A percentile compares a stretch with the other conserved stretches of the same genome.
Conservation (phyloP, 2,888 invertebrate species). For the Leptogaster cylindrica region DNA sequence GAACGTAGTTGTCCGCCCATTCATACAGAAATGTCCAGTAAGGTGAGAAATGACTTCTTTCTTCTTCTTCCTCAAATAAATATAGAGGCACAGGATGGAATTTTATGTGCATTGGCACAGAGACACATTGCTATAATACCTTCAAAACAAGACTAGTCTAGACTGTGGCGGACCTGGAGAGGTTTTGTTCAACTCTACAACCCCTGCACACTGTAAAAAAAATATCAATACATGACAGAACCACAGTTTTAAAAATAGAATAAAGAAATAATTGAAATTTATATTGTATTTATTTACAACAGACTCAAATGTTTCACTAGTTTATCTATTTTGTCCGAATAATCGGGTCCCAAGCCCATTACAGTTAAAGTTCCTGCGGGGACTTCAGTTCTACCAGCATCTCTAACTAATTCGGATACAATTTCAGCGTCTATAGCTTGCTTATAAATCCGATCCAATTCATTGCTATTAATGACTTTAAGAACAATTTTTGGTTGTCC, state of each 20-base stretch:
- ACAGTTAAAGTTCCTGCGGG: constrained; percentile 72
- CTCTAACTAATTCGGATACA: constrained; percentile 67
- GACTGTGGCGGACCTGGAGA: too few relatives aligned
- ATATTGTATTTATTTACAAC: constrained; percentile 60
- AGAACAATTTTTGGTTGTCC: constrained; percentile 81
- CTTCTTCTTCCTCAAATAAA: too few relatives aligned
- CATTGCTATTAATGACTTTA: constrained; percentile 64
- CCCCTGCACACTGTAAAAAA: too few relatives aligned
- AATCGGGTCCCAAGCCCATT: constrained; percentile 77
- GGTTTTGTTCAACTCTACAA: too few relatives aligned
- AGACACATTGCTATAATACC: too few relatives aligned
- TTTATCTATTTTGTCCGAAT: constrained; percentile 65
- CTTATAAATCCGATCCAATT: constrained; percentile 64
- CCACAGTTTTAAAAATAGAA: not conserved
- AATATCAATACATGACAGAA: too few relatives aligned
- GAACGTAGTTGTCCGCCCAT: too few relatives aligned
- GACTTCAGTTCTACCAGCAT: constrained; percentile 78
- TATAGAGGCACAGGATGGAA: too few relatives aligned
- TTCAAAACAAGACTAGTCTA: too few relatives aligned
- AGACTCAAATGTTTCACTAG: constrained; percentile 72
- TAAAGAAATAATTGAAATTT: not conserved
- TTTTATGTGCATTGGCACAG: too few relatives aligned
- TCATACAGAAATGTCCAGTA: too few relatives aligned
- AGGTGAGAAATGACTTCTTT: too few relatives aligned
- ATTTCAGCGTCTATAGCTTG: constrained; percentile 65